A percentile compares a stretch with the other conserved stretches of the same genome.
Conservation (phyloP, 2,113 vertebrate species). For the Platycercus adscitus region DNA sequence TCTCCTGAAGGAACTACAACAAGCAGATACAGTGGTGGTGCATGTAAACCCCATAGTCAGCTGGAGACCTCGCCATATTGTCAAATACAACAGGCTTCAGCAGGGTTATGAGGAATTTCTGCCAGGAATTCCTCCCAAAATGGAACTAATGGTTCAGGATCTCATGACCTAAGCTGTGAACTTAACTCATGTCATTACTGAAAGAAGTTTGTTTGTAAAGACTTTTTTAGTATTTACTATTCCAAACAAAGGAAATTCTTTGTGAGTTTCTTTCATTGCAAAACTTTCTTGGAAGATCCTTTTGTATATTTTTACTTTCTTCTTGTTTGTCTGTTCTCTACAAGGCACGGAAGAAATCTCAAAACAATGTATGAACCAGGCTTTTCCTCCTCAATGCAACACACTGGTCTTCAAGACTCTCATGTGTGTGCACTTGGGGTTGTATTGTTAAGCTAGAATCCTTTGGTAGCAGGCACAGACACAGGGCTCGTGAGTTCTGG, state of each 20-base stretch:
- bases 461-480: not conserved
- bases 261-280: not conserved
- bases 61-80: not conserved
- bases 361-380: not conserved
- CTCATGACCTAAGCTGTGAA: not conserved
- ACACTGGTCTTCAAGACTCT: not conserved
- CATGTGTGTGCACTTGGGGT: not conserved
- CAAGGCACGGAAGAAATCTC: not conserved
- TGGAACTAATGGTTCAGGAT: not conserved
- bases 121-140: not conserved
- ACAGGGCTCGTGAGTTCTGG: not conserved
- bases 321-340: conserved; percentile 11
- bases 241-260: conserved; percentile 55
- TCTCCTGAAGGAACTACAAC: not conserved
- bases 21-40: not conserved
- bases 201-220: conserved; percentile 38
- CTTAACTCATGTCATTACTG: not conserved
- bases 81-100: not conserved
- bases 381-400: not conserved
- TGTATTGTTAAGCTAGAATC: not conserved
- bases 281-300: conserved; percentile 25
- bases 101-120: not conserved
- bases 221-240: conserved; percentile 16
- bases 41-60: not conserved
- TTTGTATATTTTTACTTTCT: conserved; percentile 50